A percentile compares a stretch with the other conserved stretches of the same genome.
Conservation (phyloP, 2,888 invertebrate species). For the Merodon equestris region DNA sequence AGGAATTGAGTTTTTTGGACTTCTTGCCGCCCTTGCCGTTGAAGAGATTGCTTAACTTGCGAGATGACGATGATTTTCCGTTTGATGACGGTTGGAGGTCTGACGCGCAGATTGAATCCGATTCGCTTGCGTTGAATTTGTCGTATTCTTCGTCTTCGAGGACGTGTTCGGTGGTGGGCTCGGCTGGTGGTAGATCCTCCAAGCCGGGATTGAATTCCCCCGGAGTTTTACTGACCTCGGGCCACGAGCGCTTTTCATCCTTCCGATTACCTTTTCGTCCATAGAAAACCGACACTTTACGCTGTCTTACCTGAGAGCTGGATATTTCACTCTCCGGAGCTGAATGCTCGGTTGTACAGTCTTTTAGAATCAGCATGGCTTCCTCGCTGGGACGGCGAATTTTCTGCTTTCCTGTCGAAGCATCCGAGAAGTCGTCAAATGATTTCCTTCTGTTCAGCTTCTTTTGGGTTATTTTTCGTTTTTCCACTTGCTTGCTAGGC, state of each 20-base stretch:
- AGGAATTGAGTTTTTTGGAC: constrained; percentile 73
- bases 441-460: constrained; percentile 81
- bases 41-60: constrained; percentile 40
- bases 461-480: constrained; percentile 44
- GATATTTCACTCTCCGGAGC: constrained; percentile 39
- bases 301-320: constrained; percentile 70
- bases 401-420: constrained; percentile 80
- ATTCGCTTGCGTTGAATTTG: constrained; percentile 60
- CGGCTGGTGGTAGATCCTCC: constrained; percentile 56
- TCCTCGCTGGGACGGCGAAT: constrained; percentile 88
- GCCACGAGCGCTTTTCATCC: constrained; percentile 76
- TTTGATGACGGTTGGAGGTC: constrained; percentile 21
- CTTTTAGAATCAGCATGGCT: constrained; percentile 82
- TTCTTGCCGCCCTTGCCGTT: constrained; percentile 59
- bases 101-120: constrained; percentile 46
- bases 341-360: constrained; percentile 73
- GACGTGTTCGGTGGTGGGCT: constrained; percentile 21
- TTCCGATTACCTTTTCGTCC: constrained; percentile 73
- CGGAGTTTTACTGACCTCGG: constrained; percentile 77
- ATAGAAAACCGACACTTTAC: constrained; percentile 77
- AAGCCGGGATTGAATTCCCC: constrained; percentile 75
- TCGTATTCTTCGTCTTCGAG: constrained; percentile 62
- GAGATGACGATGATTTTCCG: constrained; percentile 24
- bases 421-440: constrained; percentile 82
- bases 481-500: constrained; percentile 30